Percentiles rank a stretch among this genome's conserved stretches.
These are phyloP conservation scores for Semaprochilodus insignis DNA, from an alignment of 2,797 vertebrate species.

Conservation along the genomic window DNA sequence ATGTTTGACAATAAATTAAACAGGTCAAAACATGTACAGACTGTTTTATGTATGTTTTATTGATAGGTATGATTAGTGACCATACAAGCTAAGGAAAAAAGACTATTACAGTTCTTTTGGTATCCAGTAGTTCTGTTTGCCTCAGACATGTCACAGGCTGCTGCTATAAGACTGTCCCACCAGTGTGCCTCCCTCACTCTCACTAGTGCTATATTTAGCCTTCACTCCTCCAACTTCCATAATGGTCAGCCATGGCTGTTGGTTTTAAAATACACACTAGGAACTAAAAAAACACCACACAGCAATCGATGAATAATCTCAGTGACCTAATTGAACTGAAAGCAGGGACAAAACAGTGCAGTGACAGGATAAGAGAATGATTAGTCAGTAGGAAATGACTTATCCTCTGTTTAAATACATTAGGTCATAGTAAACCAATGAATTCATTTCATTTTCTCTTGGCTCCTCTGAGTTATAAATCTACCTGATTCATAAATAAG, in stretches of 20 bases:
- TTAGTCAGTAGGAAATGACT: not conserved
- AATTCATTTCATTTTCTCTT: not conserved
- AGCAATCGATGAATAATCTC: not conserved
- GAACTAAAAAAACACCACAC: not conserved
- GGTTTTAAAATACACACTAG: conserved; percentile 17
- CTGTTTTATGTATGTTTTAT: too few species aligned
- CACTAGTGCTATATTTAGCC: conserved; percentile 35
- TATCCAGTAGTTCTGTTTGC: not conserved
- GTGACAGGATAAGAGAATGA: not conserved
- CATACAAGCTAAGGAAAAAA: not conserved
- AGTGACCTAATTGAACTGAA: not conserved
- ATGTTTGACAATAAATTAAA: too few species aligned
- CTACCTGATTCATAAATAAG: not conserved
- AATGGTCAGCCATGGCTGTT: not conserved
- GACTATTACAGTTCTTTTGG: not conserved
- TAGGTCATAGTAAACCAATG: not conserved
- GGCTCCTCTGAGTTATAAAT: not conserved
- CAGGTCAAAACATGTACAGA: too few species aligned
- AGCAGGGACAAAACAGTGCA: not conserved
- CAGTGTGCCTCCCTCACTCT: not conserved
- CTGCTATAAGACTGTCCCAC: not conserved
- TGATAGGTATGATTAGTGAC: too few species aligned
- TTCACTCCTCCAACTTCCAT: conserved; percentile 19
- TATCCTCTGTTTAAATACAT: not conserved
- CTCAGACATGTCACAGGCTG: not conserved